Conservation (phyloP, 2,113 vertebrate species). For the Stomatorhinus ivindoensis region DNA sequence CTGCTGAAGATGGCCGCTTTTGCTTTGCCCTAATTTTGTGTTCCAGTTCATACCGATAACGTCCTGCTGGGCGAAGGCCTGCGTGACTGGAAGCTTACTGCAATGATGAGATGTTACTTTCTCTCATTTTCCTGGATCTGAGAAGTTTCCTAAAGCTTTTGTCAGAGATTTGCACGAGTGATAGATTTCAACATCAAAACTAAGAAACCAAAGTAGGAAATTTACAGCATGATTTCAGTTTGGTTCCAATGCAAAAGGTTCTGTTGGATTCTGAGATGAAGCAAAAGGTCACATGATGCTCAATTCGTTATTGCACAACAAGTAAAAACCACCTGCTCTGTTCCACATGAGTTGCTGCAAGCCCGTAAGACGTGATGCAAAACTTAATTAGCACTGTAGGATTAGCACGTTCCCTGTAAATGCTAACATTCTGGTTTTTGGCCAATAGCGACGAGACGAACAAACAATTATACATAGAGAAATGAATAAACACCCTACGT, state of each 20-base stretch:
- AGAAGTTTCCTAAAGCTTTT: not conserved
- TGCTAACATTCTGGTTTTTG: not conserved
- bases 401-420: not conserved
- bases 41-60: not conserved
- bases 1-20: not conserved
- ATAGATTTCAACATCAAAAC: not conserved
- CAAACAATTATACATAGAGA: not conserved
- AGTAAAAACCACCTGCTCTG: not conserved
- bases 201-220: not conserved
- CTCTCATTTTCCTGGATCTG: not conserved
- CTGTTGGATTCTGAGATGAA: not conserved
- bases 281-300: not conserved
- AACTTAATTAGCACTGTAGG: not conserved
- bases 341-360: not conserved
- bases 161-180: not conserved
- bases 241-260: not conserved
- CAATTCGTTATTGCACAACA: not conserved
- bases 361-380: not conserved
- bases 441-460: not conserved
- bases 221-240: not conserved
- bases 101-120: not conserved
- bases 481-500: not conserved
- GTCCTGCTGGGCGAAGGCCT: not conserved
- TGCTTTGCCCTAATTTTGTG: constrained; percentile 1
- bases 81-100: not conserved